phyloP scores from a whole-genome alignment of 2,113 vertebrate species.

The Oryctolagus cuniculus region mOryCun1.1 NC_091432.1:104996501-104997000 shows the following conservation, averaged over 20 bases:
- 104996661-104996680: background rate
- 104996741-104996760: conserved; percentile 45
- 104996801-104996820: conserved; percentile 65
- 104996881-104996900: conserved; percentile 70
- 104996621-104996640: background rate
- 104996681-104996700: background rate
- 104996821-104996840: conserved; percentile 67
- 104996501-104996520: no score
- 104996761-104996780: conserved; percentile 12
- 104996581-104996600: no score
- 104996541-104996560: no score
- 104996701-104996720: background rate
- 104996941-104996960: conserved; percentile 74
- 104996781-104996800: conserved; percentile 60
- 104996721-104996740: background rate
- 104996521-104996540: no score
- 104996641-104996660: background rate
- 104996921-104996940: conserved; percentile 72
- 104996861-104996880: conserved; percentile 81
- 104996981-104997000: conserved; percentile 75
- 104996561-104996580: no score
- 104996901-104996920: conserved; percentile 54
- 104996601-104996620: no score
- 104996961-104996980: conserved; percentile 79
- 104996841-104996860: conserved; percentile 77